Evolutionary conservation across 2,888 invertebrate genomes (phyloP).

Genomic region (Trypoxylon attenuatum): DNA sequence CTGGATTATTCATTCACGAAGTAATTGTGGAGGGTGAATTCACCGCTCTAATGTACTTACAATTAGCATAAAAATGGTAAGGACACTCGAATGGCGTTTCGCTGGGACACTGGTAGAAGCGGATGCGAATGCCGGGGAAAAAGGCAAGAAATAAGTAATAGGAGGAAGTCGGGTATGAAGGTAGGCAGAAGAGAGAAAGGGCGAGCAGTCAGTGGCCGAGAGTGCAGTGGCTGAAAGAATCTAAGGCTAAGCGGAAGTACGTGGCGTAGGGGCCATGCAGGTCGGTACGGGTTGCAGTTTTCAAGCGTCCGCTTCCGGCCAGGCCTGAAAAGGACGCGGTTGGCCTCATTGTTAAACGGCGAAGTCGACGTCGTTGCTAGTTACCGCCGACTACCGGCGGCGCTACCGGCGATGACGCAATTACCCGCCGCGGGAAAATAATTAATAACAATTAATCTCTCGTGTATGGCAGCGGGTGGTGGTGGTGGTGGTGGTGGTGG

Average conservation of each 20-base stretch:
- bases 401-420: conserved; percentile 67
- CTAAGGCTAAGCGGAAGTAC: conserved; percentile 59
- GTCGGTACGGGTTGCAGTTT: conserved; percentile 61
- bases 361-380: conserved; percentile 51
- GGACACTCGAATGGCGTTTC: no score
- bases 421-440: conserved; percentile 71
- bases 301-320: conserved; percentile 67
- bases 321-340: conserved; percentile 64
- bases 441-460: conserved; percentile 75
- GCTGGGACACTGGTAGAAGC: no score
- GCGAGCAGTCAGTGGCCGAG: conserved; percentile 30
- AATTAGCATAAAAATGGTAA: no score
- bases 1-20: neutral
- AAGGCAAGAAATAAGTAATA: no score
- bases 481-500: conserved; percentile 27
- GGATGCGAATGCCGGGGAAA: no score
- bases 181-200: neutral
- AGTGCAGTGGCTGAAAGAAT: conserved; percentile 61
- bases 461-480: conserved; percentile 63
- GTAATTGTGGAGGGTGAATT: no score
- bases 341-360: conserved; percentile 69
- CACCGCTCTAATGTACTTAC: no score
- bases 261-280: conserved; percentile 41
- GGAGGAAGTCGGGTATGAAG: neutral
- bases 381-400: conserved; percentile 39